These are phyloP conservation scores for Linepithema humile DNA, from an alignment of 1,140 invertebrate species.

Conservation along the genomic window DNA sequence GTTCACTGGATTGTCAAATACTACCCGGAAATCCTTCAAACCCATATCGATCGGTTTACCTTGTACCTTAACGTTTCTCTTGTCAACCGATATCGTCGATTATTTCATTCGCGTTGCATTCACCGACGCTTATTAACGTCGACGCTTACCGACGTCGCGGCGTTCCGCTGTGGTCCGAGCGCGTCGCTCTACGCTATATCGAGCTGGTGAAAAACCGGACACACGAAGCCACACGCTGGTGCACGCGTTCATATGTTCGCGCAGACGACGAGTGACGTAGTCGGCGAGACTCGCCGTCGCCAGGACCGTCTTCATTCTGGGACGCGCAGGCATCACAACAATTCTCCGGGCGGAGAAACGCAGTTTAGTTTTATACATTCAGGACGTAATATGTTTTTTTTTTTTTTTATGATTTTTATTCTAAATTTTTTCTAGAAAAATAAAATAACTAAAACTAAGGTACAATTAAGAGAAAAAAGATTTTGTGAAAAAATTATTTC, in stretches of 20 bases:
- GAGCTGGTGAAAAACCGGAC: conserved; percentile 54
- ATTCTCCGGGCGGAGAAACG: too few species aligned
- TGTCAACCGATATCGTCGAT: not conserved
- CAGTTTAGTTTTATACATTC: too few species aligned
- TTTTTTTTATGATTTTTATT: too few species aligned
- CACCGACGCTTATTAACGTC: not conserved
- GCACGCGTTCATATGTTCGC: conserved; percentile 22
- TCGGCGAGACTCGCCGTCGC: not conserved
- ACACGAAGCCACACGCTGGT: not conserved
- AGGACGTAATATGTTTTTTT: too few species aligned
- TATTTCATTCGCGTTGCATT: conserved; percentile 1
- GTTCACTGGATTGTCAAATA: conserved; percentile 81
- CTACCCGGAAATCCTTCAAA: conserved; percentile 81
- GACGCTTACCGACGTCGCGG: not conserved
- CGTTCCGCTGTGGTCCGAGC: not conserved
- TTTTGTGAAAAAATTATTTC: too few species aligned
- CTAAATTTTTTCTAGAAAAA: too few species aligned
- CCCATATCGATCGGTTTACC: conserved; percentile 75
- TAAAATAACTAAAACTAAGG: too few species aligned
- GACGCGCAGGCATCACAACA: not conserved
- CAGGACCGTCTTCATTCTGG: not conserved
- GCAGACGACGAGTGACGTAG: conserved; percentile 51
- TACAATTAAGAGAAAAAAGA: too few species aligned
- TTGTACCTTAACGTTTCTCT: too few species aligned
- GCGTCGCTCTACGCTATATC: conserved; percentile 44